A percentile compares a stretch with the other conserved stretches of the same genome.
phyloP scores from a whole-genome alignment of 1,140 invertebrate species.

The Anthonomus grandis region DNA sequence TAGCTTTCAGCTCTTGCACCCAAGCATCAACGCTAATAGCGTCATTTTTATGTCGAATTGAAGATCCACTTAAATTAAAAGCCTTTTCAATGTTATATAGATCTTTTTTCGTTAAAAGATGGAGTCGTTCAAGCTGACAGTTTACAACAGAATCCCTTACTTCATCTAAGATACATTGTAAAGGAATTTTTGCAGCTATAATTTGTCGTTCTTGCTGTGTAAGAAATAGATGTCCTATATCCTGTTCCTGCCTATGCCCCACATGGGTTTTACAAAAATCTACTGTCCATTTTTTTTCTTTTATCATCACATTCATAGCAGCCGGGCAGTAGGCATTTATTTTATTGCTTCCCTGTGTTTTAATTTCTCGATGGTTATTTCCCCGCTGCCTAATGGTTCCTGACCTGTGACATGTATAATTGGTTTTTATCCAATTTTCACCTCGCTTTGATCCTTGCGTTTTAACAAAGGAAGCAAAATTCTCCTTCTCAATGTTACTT shows the following conservation, averaged over 20 bases:
- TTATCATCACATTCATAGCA: background rate
- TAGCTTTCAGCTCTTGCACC: background rate
- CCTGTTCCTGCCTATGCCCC: constrained; percentile 10
- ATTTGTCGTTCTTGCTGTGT: background rate
- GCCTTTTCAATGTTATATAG: constrained; percentile 8
- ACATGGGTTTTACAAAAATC: constrained; percentile 5
- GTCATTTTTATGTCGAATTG: background rate
- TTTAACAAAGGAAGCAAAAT: constrained; percentile 14
- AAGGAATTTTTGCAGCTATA: constrained; percentile 10
- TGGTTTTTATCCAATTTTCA: constrained; percentile 5
- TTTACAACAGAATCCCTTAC: constrained; percentile 1
- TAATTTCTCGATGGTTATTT: constrained; percentile 13
- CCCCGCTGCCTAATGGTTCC: constrained; percentile 13
- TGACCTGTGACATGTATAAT: constrained; percentile 20
- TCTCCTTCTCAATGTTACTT: constrained; percentile 8
- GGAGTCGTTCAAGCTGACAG: background rate
- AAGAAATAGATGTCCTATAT: constrained; percentile 11
- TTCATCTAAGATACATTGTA: constrained; percentile 7
- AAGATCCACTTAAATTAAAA: background rate
- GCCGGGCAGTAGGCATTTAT: constrained; percentile 17
- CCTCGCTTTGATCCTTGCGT: constrained; percentile 10
- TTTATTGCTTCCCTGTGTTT: constrained; percentile 20
- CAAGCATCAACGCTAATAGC: constrained; percentile 11
- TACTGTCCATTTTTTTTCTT: constrained; percentile 1
- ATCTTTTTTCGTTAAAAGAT: constrained; percentile 15